phyloP scores from a whole-genome alignment of 2,113 vertebrate genomes.

The Rattus rattus region DNA sequence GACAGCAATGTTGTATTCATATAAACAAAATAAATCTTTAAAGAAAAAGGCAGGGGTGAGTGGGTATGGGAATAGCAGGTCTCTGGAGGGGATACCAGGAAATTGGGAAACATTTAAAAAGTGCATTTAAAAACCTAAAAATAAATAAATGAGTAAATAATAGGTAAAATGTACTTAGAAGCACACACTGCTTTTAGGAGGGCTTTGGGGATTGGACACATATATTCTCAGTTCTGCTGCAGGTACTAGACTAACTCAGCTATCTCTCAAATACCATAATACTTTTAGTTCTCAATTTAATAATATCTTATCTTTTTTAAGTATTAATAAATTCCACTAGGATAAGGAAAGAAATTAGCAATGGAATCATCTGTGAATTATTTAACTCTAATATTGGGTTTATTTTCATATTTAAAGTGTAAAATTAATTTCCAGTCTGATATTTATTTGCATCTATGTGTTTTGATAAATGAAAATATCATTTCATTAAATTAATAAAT shows the following conservation, averaged over 20 bases:
- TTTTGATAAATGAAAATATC: not conserved
- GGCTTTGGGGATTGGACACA: not conserved
- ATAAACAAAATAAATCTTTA: too few species aligned
- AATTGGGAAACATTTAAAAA: too few species aligned
- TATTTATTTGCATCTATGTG: not conserved
- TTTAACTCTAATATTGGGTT: not conserved
- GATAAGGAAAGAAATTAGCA: not conserved
- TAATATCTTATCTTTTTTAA: not conserved
- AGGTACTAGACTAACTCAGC: not conserved
- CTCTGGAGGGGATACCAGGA: too few species aligned
- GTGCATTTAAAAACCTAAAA: too few species aligned
- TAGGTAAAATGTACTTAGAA: not conserved
- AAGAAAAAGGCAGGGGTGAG: too few species aligned
- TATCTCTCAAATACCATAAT: not conserved
- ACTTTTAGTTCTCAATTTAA: not conserved
- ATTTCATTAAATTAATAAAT: not conserved
- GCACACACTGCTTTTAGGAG: not conserved
- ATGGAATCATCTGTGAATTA: not conserved
- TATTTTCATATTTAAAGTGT: not conserved
- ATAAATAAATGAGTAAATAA: not conserved
- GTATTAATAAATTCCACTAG: not conserved
- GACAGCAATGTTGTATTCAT: too few species aligned
- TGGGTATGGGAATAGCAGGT: too few species aligned
- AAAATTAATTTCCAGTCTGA: not conserved
- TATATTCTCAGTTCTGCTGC: too few species aligned